Base-by-base conservation (phyloP, 2,888 invertebrate species). In the Nymphalis c-album region DNA sequence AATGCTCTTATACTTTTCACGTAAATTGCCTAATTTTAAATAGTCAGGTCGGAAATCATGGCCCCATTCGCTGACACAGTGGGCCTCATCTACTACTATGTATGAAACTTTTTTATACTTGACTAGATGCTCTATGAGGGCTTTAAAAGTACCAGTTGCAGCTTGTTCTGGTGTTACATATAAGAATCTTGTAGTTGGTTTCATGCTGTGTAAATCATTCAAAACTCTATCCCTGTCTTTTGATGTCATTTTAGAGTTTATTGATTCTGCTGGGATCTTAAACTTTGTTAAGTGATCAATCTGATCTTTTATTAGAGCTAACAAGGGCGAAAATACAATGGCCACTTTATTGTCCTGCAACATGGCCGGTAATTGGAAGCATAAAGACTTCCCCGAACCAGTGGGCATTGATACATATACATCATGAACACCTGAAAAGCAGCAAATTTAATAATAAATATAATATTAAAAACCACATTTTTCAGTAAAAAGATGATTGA, bases 11-110 rank as follows among this genome's bases (percentile, higher is more conserved):
- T 96, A 95, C 72, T 81, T 83, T 70, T 91, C 92, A 77, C 91
- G 80, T 53, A 92, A 76, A 63, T 84, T 77, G 17, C 98, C 98
- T 31, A 99, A 90, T 85, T 97, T 97, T 26, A 99, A 93, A 85
- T 99, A 99, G 86, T 98, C 98, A 0, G 98, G 98, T 8, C 98
- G 93, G 85, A 99, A 99, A 87, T 99, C 99, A 88, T 99, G 99
- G 0, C 99, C 99, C 99, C 99, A 99, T 79, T 99, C 97, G 78
- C 98, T 98, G 0, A 99, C 98, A 91, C 98, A 98, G 88, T 98
- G 98, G 1, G 98, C 98, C 91, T 99, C 99, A 88, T 99, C 99
- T 16, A 99, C 96, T 26, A 98, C 96, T 77, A 99, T 95, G 85
- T 97, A 98, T 0, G 96, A 96, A 6, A 99, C 88, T 81, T 97